Base-by-base conservation (phyloP, 2,888 invertebrate genomes). In the Lochmaea capreae region DNA sequence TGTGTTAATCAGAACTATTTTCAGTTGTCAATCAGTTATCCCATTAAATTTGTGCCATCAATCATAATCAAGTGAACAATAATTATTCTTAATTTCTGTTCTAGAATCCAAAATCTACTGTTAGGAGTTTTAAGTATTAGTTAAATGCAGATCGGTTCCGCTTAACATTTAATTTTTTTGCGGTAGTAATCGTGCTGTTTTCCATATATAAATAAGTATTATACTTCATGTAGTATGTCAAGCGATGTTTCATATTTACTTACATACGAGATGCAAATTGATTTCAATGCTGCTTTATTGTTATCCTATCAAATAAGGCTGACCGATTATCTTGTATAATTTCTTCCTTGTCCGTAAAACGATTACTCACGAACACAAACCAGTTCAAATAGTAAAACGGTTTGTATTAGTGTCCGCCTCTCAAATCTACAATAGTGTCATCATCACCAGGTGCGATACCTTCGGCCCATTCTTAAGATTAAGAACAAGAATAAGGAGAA, bases 361-460 rank as follows among this genome's bases (percentile, higher is more conserved):
- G 49, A 49, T 49, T 49, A 49, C 6, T 49, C 49, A n/a, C 49
- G 49, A 49, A n/a, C n/a, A n/a, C n/a, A 49, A 49, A 49, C n/a
- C 49, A 49, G 49, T 49, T 49, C n/a, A 49, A 49, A 49, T 49
- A 49, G 49, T 49, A 49, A 49, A 49, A 49, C 49, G 49, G 49
- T 49, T 49, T 49, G 49, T 49, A 49, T 49, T n/a, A 58, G 16
- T 58, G 22, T 58, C 22, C 22, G 26, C 58, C 58, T 58, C 58
- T 58, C 58, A 58, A 58, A 58, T 58, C 58, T 22, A 61, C 61
- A 61, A 61, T 61, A 33, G 33, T 33, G 39, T 61, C 39, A 61
- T 61, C 16, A 61, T 61, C 61, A 61, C 26, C 61, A 61, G 61
- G 33, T 61, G 61, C 54, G 61, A 61, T 39, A 61, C n/a, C n/a